Conservation (phyloP, 2,797 vertebrate species). For the Telmatherina bonti region DNA sequence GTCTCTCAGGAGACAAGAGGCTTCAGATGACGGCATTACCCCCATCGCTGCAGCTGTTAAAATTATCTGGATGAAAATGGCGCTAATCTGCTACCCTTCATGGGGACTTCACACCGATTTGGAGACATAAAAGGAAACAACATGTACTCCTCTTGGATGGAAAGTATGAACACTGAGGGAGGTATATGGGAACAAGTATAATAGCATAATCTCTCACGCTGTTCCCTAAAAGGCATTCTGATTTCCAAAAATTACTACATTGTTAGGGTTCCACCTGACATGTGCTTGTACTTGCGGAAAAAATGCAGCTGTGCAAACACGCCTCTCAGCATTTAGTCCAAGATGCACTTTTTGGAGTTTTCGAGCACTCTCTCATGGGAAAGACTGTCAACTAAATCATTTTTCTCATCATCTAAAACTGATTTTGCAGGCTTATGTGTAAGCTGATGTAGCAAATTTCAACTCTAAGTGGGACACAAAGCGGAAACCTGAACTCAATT, state of each 20-base stretch:
- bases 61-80: conserved; percentile 81
- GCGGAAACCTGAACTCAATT: conserved; percentile 42
- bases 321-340: conserved; percentile 42
- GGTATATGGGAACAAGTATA: conserved; percentile 41
- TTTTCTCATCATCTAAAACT: conserved; percentile 58
- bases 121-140: conserved; percentile 74
- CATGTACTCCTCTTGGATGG: conserved; percentile 60
- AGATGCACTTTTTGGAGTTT: conserved; percentile 49
- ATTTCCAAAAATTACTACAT: conserved; percentile 81
- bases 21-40: conserved; percentile 74
- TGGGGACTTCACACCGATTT: conserved; percentile 67
- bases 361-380: conserved; percentile 55
- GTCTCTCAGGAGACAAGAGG: conserved; percentile 77
- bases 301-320: conserved; percentile 22
- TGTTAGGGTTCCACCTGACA: conserved; percentile 67
- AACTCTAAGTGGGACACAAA: conserved; percentile 61
- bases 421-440: conserved; percentile 44
- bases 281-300: conserved; percentile 22
- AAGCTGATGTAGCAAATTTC: conserved; percentile 65
- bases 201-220: conserved; percentile 63
- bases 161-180: conserved; percentile 60
- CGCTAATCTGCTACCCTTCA: conserved; percentile 79
- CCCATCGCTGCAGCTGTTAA: conserved; percentile 81
- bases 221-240: conserved; percentile 75
- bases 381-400: conserved; percentile 54